Percentiles rank a stretch among this genome's conserved stretches.
These are phyloP conservation scores for Echinops telfairi DNA, from an alignment of 2,113 vertebrate genomes.

Conservation along the genomic window DNA sequence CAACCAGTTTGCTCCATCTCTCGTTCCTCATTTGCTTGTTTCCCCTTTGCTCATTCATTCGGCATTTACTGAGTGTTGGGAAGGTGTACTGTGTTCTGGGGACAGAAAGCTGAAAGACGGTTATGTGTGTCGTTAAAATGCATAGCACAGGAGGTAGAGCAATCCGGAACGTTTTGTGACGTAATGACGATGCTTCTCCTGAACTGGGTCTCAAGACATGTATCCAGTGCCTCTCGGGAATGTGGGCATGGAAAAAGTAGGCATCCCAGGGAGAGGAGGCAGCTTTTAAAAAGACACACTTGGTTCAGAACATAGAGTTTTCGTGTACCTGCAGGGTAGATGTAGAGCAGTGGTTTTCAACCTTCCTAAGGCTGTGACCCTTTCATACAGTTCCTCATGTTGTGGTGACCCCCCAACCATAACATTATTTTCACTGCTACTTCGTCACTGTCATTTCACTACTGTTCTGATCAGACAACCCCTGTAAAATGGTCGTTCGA, in stretches of 20 bases:
- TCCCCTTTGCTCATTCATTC: not conserved
- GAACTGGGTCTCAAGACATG: not conserved
- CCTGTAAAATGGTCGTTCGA: no score
- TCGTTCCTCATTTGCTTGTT: not conserved
- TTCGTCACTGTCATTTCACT: no score
- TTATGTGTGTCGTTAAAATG: not conserved
- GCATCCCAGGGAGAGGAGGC: not conserved
- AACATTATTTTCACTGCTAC: no score
- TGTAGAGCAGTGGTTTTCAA: no score
- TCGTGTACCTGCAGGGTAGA: not conserved
- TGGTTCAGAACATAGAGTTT: not conserved
- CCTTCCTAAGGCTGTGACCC: no score
- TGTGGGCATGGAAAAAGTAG: not conserved
- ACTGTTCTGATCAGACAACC: no score
- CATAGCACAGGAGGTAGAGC: not conserved
- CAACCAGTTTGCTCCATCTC: not conserved
- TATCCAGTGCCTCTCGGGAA: not conserved
- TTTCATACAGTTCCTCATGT: no score
- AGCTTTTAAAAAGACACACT: not conserved
- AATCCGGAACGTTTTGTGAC: no score
- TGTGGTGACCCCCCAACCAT: no score
- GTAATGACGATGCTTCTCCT: not conserved
- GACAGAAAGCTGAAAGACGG: not conserved
- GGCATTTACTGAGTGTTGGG: not conserved
- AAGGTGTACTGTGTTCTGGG: not conserved